Base-by-base conservation (phyloP, 2,888 invertebrate species). In the Oscheius sp. region DNA sequence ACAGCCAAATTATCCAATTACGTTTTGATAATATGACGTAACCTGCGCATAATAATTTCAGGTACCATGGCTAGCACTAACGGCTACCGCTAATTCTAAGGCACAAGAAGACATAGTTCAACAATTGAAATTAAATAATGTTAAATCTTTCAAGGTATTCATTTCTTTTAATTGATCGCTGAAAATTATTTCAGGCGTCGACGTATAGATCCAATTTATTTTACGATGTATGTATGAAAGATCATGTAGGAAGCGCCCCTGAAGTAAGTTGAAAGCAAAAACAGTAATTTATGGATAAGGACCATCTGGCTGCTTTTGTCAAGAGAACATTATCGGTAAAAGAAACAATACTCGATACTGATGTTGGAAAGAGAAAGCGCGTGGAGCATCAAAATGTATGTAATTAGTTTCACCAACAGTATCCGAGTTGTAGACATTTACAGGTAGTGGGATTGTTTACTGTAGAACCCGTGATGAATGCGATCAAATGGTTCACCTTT, bases 381-480 rank as follows among this genome's bases (percentile, higher is more conserved):
- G 12, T 29, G 7, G 55, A 49, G 73, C 46, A 45, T 49, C 2
- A 64, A 58, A 75, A 61, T 63, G 74, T 59, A 73, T 12, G 43
- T 13, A 23, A 49, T 52, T 23, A 18, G n/a, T 12, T 9, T 56
- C 13, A 27, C 41, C n/a, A 45, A 29, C 29, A 18, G n/a, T 45
- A 2, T 49, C 12, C 18, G 6, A 45, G 12, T 41, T 43, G 0
- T 29, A 72, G 69, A 25, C n/a, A 21, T 79, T 72, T 73, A 70
- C 52, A 21, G 85, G 84, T 21, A 84, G 82, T 25, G 86, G 94
- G 3, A 97, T 98, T 84, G 93, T 98, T 73, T 98, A 98, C 89
- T 97, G 97, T 89, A 92, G 98, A 76, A 96, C 96, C 0, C 91
- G 97, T 76, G 95, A 96, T 84, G 93, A 93, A 79, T 96, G 96